Conservation (phyloP, 2,888 invertebrate species). For the Pseudolycoriella hygida region DNA sequence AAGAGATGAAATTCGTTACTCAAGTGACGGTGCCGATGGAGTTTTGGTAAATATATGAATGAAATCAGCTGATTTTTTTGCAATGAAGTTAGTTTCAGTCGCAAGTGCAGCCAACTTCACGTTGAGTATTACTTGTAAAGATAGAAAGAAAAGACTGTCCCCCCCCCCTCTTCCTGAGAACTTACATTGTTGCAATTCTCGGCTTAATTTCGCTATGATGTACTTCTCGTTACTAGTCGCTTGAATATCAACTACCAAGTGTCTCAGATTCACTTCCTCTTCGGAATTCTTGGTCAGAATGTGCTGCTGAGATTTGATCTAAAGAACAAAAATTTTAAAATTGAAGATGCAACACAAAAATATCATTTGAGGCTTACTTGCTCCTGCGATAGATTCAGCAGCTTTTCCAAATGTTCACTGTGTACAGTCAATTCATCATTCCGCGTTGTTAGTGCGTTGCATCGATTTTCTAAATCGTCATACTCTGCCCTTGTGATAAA, state of each 20-base stretch:
- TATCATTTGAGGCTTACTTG: slow-evolving; percentile 14
- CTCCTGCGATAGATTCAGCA: slow-evolving; percentile 5
- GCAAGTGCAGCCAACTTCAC: no score
- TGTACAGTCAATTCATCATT: slow-evolving; percentile 13
- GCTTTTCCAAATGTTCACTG: slow-evolving; percentile 6
- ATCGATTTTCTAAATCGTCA: slow-evolving; percentile 15
- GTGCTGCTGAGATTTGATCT: slow-evolving; percentile 24
- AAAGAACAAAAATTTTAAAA: not conserved
- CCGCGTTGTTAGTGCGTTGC: slow-evolving; percentile 12
- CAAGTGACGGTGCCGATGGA: no score
- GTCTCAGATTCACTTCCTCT: slow-evolving; percentile 25
- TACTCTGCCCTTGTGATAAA: slow-evolving; percentile 22
- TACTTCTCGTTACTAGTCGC: slow-evolving; percentile 24
- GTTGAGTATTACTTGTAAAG: no score
- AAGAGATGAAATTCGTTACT: no score
- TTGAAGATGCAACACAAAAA: no score
- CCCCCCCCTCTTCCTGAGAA: no score
- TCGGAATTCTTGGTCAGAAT: slow-evolving; percentile 25
- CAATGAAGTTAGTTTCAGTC: no score
- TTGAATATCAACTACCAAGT: slow-evolving; percentile 27
- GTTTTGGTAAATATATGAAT: no score
- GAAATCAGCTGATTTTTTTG: no score
- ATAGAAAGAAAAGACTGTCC: no score
- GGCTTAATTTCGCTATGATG: slow-evolving; percentile 22
- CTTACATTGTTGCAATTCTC: not conserved